Evolutionary conservation across 2,888 invertebrate species (phyloP), one percentile per base, ranked within the genome.

Genomic region (Drosophila nr. medialis): DNA sequence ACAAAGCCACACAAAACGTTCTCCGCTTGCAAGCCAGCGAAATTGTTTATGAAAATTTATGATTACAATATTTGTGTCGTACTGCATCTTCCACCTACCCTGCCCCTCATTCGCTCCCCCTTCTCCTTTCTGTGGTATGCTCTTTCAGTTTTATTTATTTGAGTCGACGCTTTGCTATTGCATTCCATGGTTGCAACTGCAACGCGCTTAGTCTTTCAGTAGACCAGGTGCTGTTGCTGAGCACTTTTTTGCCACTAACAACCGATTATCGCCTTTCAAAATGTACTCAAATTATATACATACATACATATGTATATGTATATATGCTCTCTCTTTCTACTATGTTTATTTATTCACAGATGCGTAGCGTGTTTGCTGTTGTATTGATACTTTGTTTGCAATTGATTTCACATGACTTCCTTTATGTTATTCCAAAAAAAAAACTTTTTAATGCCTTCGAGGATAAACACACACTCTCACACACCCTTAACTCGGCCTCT

Each of bases 61-160:
- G 86, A 86, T 90, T 83, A 90, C 86, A 90, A 90, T 86, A 86
- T 90, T 86, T 81, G 82, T 90, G 88, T 87, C 88, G 90, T 86
- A 89, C 73, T 90, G 79, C 73, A 83, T 87, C 88, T 89, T 66
- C 64, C 63, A 34, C 64, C 29, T n/a, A 24, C 29, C 18, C 13
- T 10, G 3, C n/a, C 58, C 1, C 42, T 30, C 53, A 3, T 34
- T 10, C 45, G 0, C 24, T 11, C 34, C 15, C 51, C 11, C 15
- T 30, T 36, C 15, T n/a, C 11, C 7, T n/a, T 11, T 48, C 38
- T 64, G 48, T 61, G 71, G 68, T 68, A 71, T 61, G 69, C 63
- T 65, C 72, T 66, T 84, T 83, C 64, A 49, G 66, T 77, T 77
- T 76, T 75, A 80, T 76, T 88, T 45, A 38, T 29, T 72, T 64